Conservation (phyloP, 2,888 invertebrate species). For the Poecilus cupreus region DNA sequence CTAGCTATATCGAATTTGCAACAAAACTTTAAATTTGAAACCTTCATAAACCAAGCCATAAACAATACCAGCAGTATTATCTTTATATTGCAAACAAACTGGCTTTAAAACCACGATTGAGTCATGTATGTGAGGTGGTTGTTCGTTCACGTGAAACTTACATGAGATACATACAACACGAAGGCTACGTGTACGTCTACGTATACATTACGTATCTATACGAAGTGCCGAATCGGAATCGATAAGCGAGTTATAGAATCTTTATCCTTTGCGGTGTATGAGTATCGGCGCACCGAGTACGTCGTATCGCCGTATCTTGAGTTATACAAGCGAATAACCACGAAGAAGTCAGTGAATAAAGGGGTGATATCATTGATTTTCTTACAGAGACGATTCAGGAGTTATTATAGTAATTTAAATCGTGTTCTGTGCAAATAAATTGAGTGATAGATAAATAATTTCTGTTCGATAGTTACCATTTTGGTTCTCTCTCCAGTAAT, state of each 20-base stretch:
- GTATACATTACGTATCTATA: not conserved
- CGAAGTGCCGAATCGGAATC: not conserved
- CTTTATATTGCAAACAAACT: not conserved
- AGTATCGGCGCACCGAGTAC: not conserved
- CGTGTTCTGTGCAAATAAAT: too few species aligned
- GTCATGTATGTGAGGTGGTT: not conserved
- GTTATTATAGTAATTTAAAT: too few species aligned
- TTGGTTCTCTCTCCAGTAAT: too few species aligned
- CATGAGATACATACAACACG: not conserved
- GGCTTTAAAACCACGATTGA: not conserved
- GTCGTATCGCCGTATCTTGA: conserved; percentile 2
- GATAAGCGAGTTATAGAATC: conserved; percentile 36
- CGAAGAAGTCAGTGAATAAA: not conserved
- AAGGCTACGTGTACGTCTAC: not conserved
- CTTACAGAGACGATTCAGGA: not conserved
- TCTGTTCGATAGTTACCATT: too few species aligned
- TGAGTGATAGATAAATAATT: too few species aligned
- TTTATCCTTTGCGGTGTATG: not conserved
- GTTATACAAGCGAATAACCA: conserved; percentile 4
- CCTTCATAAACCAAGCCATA: too few species aligned
- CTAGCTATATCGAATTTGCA: too few species aligned
- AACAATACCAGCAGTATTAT: too few species aligned
- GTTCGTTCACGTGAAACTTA: conserved; percentile 12
- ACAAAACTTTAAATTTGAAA: too few species aligned
- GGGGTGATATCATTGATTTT: not conserved